Base-by-base conservation (phyloP, 2,113 vertebrate species). In the Gallinago media region DNA sequence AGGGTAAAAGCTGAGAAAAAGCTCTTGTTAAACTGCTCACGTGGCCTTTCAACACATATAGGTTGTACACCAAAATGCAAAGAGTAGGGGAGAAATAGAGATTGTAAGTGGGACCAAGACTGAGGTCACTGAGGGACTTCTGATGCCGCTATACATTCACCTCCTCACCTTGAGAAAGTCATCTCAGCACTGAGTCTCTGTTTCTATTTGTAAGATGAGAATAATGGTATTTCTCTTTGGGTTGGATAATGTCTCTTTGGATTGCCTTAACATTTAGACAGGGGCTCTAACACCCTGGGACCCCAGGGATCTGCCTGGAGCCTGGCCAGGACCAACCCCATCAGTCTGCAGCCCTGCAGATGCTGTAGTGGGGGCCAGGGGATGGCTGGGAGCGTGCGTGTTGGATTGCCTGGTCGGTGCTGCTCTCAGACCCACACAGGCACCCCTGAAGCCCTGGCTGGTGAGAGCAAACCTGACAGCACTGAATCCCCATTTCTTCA, bases 321-420 rank as follows among this genome's bases (percentile, higher is more conserved):
- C 56, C 44, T 75, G 47, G 66, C 72, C 87, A 87, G 65, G 61
- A 59, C 77, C 54, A 85, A 85, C 11, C 18, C 15, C 23, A 34
- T 67, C 49, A 31, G 56, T 49, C 42, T 44, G 26, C 40, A 82
- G 32, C n/a, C 42, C 56, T 11, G 5, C 38, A 59, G 49, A 65
- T 6, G 11, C 49, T 0, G 0, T 23, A 18, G 40, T 18, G 31
- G 26, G 25, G 21, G 16, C 13, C 49, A 74, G 42, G 25, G 16
- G 2, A 6, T 14, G 15, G 11, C 62, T 78, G 56, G 56, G 26
- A 83, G 6, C 3, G 31, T 34, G 13, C 0, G 1, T 32, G 29
- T 14, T 56, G n/a, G 38, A 26, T 20, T 56, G 17, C 13, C 29
- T 8, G 0, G 20, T 42, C 83, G 49, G 8, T 34, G 20, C n/a